Conservation (phyloP, 1,140 invertebrate genomes). For the Antheraea mylitta region DNA sequence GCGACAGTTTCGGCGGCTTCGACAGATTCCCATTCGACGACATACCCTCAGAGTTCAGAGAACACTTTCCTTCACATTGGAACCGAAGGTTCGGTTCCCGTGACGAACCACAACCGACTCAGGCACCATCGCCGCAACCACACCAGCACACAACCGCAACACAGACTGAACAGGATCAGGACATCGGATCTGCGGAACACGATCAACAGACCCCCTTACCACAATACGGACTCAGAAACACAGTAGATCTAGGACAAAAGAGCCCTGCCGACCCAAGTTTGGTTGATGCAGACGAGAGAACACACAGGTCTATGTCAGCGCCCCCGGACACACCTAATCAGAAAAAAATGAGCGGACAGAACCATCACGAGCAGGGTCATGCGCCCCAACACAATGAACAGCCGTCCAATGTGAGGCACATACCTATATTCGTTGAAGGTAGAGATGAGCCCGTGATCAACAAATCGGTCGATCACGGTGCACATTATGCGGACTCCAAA, state of each 20-base stretch:
- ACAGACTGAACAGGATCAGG: constrained; percentile 76
- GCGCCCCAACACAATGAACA: constrained; percentile 50
- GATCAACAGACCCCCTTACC: constrained; percentile 70
- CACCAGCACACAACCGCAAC: constrained; percentile 58
- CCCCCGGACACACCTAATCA: constrained; percentile 76
- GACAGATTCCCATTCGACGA: constrained; percentile 81
- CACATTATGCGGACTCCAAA: constrained; percentile 63
- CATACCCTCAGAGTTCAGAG: constrained; percentile 80
- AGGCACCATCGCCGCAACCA: constrained; percentile 39
- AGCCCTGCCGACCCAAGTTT: constrained; percentile 78
- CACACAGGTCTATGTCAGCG: constrained; percentile 85
- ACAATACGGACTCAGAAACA: constrained; percentile 87
- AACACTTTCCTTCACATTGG: constrained; percentile 80
- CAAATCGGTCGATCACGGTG: constrained; percentile 68
- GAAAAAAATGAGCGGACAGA: constrained; percentile 67
- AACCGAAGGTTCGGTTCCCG: constrained; percentile 62
- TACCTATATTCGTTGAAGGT: constrained; percentile 93
- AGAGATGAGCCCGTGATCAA: constrained; percentile 86
- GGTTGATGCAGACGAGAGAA: constrained; percentile 79
- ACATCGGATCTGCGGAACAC: constrained; percentile 40
- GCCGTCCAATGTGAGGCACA: constrained; percentile 83
- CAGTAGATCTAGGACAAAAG: constrained; percentile 87
- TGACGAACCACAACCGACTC: constrained; percentile 47
- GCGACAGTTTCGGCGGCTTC: constrained; percentile 70
- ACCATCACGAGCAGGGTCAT: constrained; percentile 47